phyloP scores from a whole-genome alignment of 2,797 vertebrate species.

The Simalia tracyae region DNA sequence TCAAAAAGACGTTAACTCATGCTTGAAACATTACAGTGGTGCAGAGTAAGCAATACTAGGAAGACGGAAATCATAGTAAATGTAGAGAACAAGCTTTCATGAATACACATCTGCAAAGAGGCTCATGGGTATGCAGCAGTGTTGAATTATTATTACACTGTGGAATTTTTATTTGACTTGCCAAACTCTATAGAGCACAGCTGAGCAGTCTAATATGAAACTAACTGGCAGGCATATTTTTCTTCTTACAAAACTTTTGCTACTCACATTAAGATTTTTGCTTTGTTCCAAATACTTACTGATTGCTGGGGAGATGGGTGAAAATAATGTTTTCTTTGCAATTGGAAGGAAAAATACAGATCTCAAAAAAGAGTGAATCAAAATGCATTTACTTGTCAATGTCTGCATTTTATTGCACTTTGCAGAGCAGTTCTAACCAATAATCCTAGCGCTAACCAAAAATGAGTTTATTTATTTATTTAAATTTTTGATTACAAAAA shows the following conservation, averaged over 20 bases:
- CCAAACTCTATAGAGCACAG: slow-evolving; percentile 55
- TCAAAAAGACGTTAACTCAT: slow-evolving; percentile 16
- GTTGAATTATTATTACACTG: slow-evolving; percentile 58
- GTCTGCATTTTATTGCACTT: neutral
- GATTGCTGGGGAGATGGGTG: neutral
- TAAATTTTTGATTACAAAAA: no score
- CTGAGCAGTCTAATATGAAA: slow-evolving; percentile 48
- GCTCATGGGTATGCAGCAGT: slow-evolving; percentile 28
- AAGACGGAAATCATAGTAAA: slow-evolving; percentile 45
- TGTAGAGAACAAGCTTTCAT: slow-evolving; percentile 9
- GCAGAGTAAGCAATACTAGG: slow-evolving; percentile 35
- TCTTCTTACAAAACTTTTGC: slow-evolving; percentile 55
- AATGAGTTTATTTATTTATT: neutral
- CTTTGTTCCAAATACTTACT: slow-evolving; percentile 14
- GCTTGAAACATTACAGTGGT: slow-evolving; percentile 19
- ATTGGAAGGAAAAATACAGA: neutral
- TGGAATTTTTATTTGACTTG: slow-evolving; percentile 59
- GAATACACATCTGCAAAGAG: slow-evolving; percentile 34
- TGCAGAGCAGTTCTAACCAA: neutral
- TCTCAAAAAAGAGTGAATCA: neutral
- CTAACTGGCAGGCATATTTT: slow-evolving; percentile 61
- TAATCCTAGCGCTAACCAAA: neutral
- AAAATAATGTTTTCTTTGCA: neutral
- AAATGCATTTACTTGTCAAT: neutral
- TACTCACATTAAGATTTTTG: slow-evolving; percentile 18